These are phyloP conservation scores for Sinocyclocheilus anshuiensis DNA, from an alignment of 2,113 vertebrate species.

Conservation along the genomic window DNA sequence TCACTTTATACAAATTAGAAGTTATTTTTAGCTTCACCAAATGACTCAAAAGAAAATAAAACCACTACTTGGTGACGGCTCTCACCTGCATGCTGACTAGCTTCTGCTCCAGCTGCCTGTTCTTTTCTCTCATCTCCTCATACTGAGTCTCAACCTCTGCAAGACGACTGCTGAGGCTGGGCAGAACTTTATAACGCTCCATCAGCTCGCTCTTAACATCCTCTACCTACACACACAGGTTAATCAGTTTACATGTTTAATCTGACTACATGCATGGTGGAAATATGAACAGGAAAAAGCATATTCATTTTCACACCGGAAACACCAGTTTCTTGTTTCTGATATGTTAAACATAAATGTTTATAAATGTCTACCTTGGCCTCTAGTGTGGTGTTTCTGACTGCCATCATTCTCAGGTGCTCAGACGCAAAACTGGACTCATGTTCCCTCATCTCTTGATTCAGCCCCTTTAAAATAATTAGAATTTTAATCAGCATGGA, in stretches of 20 bases:
- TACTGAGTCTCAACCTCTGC: conserved; percentile 70
- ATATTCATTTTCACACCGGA: conserved; percentile 4
- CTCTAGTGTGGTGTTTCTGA: conserved; percentile 86
- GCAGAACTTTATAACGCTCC: conserved; percentile 75
- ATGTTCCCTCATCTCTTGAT: conserved; percentile 92
- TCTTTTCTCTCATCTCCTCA: conserved; percentile 74
- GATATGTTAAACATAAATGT: background rate
- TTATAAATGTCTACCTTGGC: conserved; percentile 82
- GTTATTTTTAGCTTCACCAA: conserved; percentile 12
- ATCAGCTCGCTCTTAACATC: conserved; percentile 72
- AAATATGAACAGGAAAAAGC: background rate
- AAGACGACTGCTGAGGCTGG: conserved; percentile 71
- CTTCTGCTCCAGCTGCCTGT: conserved; percentile 74
- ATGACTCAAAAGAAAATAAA: background rate
- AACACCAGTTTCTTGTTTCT: background rate
- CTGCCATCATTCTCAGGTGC: conserved; percentile 90
- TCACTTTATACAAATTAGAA: background rate
- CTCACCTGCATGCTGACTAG: conserved; percentile 72
- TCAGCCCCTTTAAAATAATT: conserved; percentile 82
- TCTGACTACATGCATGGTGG: background rate
- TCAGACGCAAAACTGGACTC: conserved; percentile 89
- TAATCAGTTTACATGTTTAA: background rate
- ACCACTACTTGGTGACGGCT: background rate
- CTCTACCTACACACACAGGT: conserved; percentile 63
- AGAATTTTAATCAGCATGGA: background rate